A percentile compares a stretch with the other conserved stretches of the same genome.
These are phyloP conservation scores for Pomacea maculata DNA, from an alignment of 1,140 invertebrate species.

Conservation along the genomic window DNA sequence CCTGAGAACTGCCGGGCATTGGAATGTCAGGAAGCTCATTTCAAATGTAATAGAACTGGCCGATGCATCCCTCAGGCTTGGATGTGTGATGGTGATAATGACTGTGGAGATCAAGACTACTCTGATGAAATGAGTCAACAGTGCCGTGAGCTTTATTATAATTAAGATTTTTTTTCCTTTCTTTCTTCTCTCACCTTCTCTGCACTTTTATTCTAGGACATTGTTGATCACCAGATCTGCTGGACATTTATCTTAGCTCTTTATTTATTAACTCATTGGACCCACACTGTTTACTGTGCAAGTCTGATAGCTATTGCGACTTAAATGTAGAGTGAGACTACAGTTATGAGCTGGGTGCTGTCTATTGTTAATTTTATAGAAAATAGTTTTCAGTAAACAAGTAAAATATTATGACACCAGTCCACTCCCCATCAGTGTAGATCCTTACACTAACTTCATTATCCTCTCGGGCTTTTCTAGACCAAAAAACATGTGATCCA, in stretches of 20 bases:
- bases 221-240: neutral
- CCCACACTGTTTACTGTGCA: too few relatives aligned
- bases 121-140: constrained; percentile 46
- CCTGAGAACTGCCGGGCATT: constrained; percentile 64
- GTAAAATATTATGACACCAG: too few relatives aligned
- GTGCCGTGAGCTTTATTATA: constrained; percentile 42
- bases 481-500: constrained; percentile 42
- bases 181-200: neutral
- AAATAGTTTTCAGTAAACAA: too few relatives aligned
- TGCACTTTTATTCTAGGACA: neutral
- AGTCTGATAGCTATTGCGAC: too few relatives aligned
- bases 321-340: too few relatives aligned
- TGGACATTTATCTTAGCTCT: too few relatives aligned
- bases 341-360: too few relatives aligned
- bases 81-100: constrained; percentile 70
- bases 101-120: constrained; percentile 51
- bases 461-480: constrained; percentile 20
- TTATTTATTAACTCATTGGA: too few relatives aligned
- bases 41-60: constrained; percentile 44
- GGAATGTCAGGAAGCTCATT: constrained; percentile 62
- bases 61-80: constrained; percentile 75
- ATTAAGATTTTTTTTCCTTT: neutral
- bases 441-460: too few relatives aligned
- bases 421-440: too few relatives aligned
- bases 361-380: too few relatives aligned